These are phyloP conservation scores for Diadema setosum DNA, from an alignment of 35 echinoderm and acorn worm species.

Conservation along the genomic window DNA sequence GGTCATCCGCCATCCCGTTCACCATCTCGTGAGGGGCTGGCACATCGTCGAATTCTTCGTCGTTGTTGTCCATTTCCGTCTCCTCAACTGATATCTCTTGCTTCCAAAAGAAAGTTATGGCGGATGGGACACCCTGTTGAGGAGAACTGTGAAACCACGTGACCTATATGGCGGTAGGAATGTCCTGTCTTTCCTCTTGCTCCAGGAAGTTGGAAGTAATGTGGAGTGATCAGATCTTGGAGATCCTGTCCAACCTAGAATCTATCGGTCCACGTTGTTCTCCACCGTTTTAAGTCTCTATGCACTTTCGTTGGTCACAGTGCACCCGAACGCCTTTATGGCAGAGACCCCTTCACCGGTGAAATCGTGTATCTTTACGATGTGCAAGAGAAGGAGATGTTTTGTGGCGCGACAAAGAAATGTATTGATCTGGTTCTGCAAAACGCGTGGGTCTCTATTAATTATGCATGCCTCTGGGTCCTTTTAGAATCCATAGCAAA, in stretches of 20 bases:
- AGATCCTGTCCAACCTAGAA: background rate
- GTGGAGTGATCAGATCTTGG: background rate
- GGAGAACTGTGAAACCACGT: no score
- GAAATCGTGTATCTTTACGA: background rate
- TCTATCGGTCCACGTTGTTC: background rate
- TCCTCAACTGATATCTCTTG: no score
- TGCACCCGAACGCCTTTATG: background rate
- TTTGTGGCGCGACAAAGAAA: background rate
- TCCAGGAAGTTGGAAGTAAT: background rate
- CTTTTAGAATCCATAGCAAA: no score
- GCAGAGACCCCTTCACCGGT: background rate
- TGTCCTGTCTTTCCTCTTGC: no score
- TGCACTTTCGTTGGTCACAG: background rate
- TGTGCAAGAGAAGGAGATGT: background rate
- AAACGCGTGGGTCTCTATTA: constrained; percentile 5
- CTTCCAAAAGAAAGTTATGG: no score
- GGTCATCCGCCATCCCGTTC: background rate
- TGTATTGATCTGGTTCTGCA: background rate
- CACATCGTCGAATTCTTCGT: background rate
- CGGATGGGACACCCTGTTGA: no score
- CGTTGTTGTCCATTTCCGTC: no score
- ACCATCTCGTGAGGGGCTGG: constrained; percentile 6
- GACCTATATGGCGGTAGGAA: no score
- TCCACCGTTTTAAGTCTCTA: background rate
- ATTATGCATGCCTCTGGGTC: background rate